These are phyloP conservation scores for Rana temporaria DNA, from an alignment of 2,113 vertebrate species.

Conservation along the genomic window DNA sequence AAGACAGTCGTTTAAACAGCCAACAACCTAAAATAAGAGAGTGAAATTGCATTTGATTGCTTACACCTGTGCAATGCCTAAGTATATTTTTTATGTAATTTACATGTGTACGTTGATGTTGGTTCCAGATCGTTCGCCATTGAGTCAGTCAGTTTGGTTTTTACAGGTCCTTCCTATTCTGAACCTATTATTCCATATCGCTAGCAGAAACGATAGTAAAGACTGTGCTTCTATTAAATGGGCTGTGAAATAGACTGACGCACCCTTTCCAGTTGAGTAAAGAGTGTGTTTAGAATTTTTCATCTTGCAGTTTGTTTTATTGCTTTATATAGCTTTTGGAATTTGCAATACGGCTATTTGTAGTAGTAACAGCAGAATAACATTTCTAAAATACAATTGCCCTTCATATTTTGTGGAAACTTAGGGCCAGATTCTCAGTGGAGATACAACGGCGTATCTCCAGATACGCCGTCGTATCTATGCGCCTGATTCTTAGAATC, in stretches of 20 bases:
- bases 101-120: not conserved
- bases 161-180: not conserved
- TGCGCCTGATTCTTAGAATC: no score
- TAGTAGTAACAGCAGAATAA: no score
- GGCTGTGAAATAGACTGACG: constrained; percentile 4
- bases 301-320: not conserved
- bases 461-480: no score
- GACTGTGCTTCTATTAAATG: constrained; percentile 30
- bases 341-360: no score
- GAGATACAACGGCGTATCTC: no score
- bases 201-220: constrained; percentile 5
- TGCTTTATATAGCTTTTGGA: not conserved
- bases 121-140: constrained; percentile 1
- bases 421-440: no score
- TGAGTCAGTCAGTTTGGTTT: not conserved
- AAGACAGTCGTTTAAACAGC: constrained; percentile 39
- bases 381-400: no score
- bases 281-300: not conserved
- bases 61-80: constrained; percentile 40
- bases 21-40: constrained; percentile 43
- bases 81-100: constrained; percentile 41
- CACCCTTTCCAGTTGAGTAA: constrained; percentile 11
- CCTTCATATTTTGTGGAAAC: no score
- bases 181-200: constrained; percentile 35
- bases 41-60: constrained; percentile 49